These are phyloP conservation scores for Gymnoscopelus braueri DNA, from an alignment of 2,797 vertebrate species.

Conservation along the genomic window DNA sequence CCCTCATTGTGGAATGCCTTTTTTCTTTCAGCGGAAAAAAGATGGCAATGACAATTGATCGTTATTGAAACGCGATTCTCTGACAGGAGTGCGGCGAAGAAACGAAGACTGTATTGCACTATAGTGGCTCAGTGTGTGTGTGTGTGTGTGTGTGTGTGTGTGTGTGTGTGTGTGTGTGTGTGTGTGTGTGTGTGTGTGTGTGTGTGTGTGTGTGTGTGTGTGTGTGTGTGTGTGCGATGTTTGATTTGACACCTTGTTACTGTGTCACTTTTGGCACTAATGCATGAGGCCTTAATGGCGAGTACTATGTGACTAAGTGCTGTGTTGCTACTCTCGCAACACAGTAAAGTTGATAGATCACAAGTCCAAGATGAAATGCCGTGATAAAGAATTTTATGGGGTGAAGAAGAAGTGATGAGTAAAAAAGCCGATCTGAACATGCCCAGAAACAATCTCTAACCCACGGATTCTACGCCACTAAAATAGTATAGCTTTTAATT, in stretches of 20 bases:
- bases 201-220: too few relatives aligned
- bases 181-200: too few relatives aligned
- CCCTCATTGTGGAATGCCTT: slow-evolving; percentile 30
- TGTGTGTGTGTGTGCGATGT: slow-evolving; percentile 14
- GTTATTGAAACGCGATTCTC: slow-evolving; percentile 30
- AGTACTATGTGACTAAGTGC: not conserved
- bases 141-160: not conserved
- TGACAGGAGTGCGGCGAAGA: slow-evolving; percentile 14
- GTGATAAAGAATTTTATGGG: slow-evolving; percentile 37
- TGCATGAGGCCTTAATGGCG: slow-evolving; percentile 3
- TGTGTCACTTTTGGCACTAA: slow-evolving; percentile 63
- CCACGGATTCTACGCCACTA: slow-evolving; percentile 85
- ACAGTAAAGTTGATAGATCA: slow-evolving; percentile 42
- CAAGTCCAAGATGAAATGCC: slow-evolving; percentile 67
- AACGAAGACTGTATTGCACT: slow-evolving; percentile 13
- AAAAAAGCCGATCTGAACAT: slow-evolving; percentile 75
- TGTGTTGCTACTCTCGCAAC: slow-evolving; percentile 28
- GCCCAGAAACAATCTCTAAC: slow-evolving; percentile 79
- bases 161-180: too few relatives aligned
- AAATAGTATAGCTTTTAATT: slow-evolving; percentile 84
- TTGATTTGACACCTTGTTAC: slow-evolving; percentile 29
- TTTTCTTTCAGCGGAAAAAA: slow-evolving; percentile 10
- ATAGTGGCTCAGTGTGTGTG: slow-evolving; percentile 20
- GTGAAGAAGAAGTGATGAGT: slow-evolving; percentile 56
- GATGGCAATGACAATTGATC: slow-evolving; percentile 26